Percentiles rank a stretch among this genome's conserved stretches.
These are phyloP conservation scores for Subacronicta megacephala DNA, from an alignment of 2,888 invertebrate species.

Conservation along the genomic window DNA sequence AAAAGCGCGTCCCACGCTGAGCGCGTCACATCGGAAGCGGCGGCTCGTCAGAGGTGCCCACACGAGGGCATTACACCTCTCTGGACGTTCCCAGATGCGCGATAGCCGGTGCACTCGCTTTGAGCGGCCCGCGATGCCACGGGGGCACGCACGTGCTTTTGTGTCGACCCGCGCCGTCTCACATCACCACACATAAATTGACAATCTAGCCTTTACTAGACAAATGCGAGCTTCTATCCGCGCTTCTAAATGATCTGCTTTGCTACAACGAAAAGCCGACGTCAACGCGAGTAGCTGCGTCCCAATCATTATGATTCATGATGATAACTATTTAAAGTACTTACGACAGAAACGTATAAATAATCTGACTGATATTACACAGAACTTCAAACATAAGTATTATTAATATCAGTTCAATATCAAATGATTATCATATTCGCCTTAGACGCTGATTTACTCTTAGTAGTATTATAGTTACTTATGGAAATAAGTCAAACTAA, in stretches of 20 bases:
- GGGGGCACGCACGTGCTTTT: conserved; percentile 87
- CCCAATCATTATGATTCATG: conserved; percentile 40
- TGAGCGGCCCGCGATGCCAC: conserved; percentile 76
- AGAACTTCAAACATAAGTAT: not conserved
- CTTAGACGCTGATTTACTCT: too few relatives aligned
- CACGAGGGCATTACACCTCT: conserved; percentile 85
- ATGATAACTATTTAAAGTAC: conserved; percentile 16
- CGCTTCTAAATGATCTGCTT: conserved; percentile 62
- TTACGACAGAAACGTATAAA: conserved; percentile 15
- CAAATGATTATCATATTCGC: too few relatives aligned
- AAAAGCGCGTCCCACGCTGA: conserved; percentile 79
- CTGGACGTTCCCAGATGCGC: conserved; percentile 75
- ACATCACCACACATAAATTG: conserved; percentile 83
- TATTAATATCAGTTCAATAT: too few relatives aligned
- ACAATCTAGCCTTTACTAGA: conserved; percentile 75
- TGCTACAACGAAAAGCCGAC: conserved; percentile 60
- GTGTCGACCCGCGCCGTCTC: conserved; percentile 76
- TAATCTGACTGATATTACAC: conserved; percentile 17
- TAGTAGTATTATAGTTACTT: too few relatives aligned
- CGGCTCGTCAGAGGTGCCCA: conserved; percentile 86
- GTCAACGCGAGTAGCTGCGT: conserved; percentile 30
- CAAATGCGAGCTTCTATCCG: conserved; percentile 59
- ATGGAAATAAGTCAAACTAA: too few relatives aligned
- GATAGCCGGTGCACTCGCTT: conserved; percentile 74
- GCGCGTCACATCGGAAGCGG: conserved; percentile 73